Evolutionary conservation across 2,888 invertebrate genomes (phyloP), one percentile per base, ranked within the genome.

Genomic region (Zhuqinia jingwanae): DNA sequence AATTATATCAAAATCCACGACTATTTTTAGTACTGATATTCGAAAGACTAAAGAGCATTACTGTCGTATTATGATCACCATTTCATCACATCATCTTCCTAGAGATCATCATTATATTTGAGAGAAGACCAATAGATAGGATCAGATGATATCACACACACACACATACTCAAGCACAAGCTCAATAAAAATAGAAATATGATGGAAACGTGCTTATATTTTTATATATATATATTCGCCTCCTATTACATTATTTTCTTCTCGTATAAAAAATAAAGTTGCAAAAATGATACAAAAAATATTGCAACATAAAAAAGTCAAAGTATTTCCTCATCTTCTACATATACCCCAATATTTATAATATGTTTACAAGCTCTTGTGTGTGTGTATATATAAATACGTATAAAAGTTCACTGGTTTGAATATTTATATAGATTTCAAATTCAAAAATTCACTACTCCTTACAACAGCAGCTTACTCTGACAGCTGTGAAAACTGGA

Each of bases 91-190:
- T 5, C 22, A 22, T 56, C 22, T 22, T 36, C 36, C 36, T 36
- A 36, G 36, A 6, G 50, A 50, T 60, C 22, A 60, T 27, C n/a
- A 30, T 60, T 13, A 30, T 60, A 15, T 30, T 60, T 30, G 15
- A 15, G 5, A 27, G 27, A 60, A 60, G 60, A 15, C 30, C n/a
- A 60, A 13, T 2, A 60, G 60, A 15, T 60, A 27, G 30, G 15
- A 30, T 60, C 60, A 30, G 60, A 60, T n/a, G n/a, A n/a, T n/a
- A n/a, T 60, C 27, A 30, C 13, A 60, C 58, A 60, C 30, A n/a
- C n/a, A n/a, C n/a, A n/a, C n/a, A n/a, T n/a, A n/a, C n/a, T n/a
- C n/a, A n/a, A n/a, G n/a, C n/a, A 27, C 8, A 60, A 27, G 30
- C 30, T 15, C 3, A 11, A n/a, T 50, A n/a, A 50, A 13, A 8